Base-by-base conservation (phyloP, 2,888 invertebrate species). In the Amphipoea oculea region DNA sequence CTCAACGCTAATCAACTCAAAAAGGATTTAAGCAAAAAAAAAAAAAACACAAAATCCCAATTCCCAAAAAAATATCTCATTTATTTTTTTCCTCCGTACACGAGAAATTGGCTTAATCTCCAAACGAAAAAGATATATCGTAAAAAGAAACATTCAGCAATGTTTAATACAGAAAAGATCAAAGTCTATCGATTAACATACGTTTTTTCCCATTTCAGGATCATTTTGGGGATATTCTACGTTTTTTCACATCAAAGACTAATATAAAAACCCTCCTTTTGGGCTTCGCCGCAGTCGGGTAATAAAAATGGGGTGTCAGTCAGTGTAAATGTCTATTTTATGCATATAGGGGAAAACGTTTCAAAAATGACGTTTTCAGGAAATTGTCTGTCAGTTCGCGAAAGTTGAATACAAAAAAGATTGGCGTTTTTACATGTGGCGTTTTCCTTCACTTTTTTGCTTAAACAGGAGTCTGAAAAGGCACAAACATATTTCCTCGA, bases 141-240 rank as follows among this genome's bases (percentile, higher is more conserved):
- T 54, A 79, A 83, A 82, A 81, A 76, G 73, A 81, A 85, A 82
- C 73, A 76, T 75, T 75, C 68, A 71, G 66, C 63, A 75, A 81
- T 82, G 84, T 87, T 89, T 88, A 88, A 88, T 88, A 86, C 79
- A 63, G 20, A 65, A 79, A 82, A 86, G 90, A 91, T 91, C 89
- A 91, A 91, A 91, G 87, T 63, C 48, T n/a, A 79, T 75, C 79
- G 82, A 85, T 88, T 87, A 79, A 68, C 74, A 71, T 79, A 83
- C 73, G 71, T 85, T 88, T 91, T 36, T 89, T 82, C 78, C 78
- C 73, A 83, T 86, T 90, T 83, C 73, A 66, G 77, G 86, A 86
- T 87, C 73, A 81, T 79, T 86, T 87, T 67, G 29, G 74, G 82
- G 75, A 73, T 83, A 83, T 83, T 84, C 74, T 76, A 72, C 72